Base-by-base conservation (phyloP, 2,888 invertebrate genomes). In the Magallana nippona region DNA sequence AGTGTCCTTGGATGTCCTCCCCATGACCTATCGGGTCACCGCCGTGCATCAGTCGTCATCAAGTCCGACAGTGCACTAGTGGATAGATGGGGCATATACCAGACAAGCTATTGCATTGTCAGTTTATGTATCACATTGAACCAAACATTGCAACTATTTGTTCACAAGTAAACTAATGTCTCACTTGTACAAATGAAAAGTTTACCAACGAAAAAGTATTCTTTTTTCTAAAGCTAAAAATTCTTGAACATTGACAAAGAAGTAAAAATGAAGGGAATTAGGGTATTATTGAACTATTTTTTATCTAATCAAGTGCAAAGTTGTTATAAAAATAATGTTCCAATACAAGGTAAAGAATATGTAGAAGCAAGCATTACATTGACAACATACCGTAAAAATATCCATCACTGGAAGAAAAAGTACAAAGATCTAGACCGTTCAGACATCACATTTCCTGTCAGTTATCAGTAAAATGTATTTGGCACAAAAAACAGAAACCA, bases 101-200 rank as follows among this genome's bases (percentile, higher is more conserved):
- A 71, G 71, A 71, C 71, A 71, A 71, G 71, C 71, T 32, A 71
- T 71, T 60, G 60, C 60, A 60, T 60, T 71, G 71, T 32, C 71
- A 71, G 22, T 63, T 22, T 19, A 10, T 22, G 27, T 19, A 15
- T 71, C 71, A 27, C 27, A 27, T 32, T 15, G 22, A 13, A 71
- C 71, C 32, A 27, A 19, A 71, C 63, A 63, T 22, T 63, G 22
- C 63, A 63, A 63, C 19, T 63, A 27, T 63, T 27, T 13, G 11
- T 44, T 44, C 44, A 44, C 44, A 8, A 44, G 44, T 44, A 44
- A 44, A 44, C 44, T 44, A 44, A 44, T 44, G 5, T 44, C 44
- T 44, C 44, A 44, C 44, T 44, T 44, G 44, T 44, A 44, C 44
- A 44, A 44, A 44, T 44, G 44, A 44, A 44, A 44, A 44, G 8